Base-by-base conservation (phyloP, 2,797 vertebrate species). In the Leuciscus waleckii region DNA sequence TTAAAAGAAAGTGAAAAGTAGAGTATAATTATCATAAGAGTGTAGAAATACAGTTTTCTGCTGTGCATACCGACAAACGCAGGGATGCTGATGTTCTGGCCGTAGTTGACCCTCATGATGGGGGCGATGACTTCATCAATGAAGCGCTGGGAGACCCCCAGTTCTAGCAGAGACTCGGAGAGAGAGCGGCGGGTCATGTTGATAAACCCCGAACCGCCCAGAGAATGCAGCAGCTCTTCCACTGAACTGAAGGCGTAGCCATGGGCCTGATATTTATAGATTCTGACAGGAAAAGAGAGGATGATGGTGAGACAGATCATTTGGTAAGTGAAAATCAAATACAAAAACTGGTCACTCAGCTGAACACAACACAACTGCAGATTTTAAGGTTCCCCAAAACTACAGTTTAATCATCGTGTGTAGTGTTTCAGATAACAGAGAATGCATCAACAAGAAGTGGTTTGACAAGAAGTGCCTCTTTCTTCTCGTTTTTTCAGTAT, bases 201-300 rank as follows among this genome's bases (percentile, higher is more conserved):
- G 91, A 99, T 91, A 2, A 99, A 99, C 86, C 96, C 95, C 0
- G 97, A 95, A 3, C 98, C 97, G 0, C 98, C 98, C 43, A 99
- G 94, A 0, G 97, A 99, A 88, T 93, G 95, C 85, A 99, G 93
- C 82, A 99, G 94, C 89, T 98, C 97, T 89, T 99, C 98, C 89
- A 98, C 96, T 0, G 96, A 97, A 76, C 97, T 97, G 94, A 99
- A 99, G 74, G 98, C 97, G 0, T 98, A 98, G 78, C 98, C 98
- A 0, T 99, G 97, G 0, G 97, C 97, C 93, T 99, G 98, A 93
- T 99, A 99, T 94, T 99, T 99, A 91, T 99, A 99, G 90, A 99
- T 97, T 93, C 98, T 99, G 63, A 9, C 65, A 67, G 81, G 13
- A 69, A 39, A 77, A 37, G 51, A 74, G 19, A 74, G 23, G 61